Evolutionary conservation across 2,888 invertebrate genomes (phyloP).

Genomic region (Dryococelus australis): DNA sequence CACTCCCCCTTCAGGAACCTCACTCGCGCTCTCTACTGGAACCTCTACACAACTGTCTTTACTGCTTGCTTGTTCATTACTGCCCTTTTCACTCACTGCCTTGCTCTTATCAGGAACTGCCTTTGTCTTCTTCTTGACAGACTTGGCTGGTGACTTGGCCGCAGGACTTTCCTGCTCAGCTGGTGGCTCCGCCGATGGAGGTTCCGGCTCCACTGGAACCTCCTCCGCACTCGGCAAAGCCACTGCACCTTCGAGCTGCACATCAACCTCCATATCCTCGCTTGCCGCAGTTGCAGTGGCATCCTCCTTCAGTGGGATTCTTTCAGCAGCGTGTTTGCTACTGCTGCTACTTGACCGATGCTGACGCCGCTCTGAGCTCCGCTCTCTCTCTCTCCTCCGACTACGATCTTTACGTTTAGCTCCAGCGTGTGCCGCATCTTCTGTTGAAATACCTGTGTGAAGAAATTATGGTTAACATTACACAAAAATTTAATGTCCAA

Average conservation of each 20-base stretch:
- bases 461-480: too few species aligned
- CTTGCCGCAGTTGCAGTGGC: background rate
- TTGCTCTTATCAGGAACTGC: conserved; percentile 56
- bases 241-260: background rate
- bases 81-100: conserved; percentile 37
- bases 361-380: conserved; percentile 34
- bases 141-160: conserved; percentile 36
- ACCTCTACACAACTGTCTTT: background rate
- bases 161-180: conserved; percentile 47
- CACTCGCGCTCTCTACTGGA: background rate
- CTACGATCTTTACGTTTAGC: conserved; percentile 55
- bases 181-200: conserved; percentile 46
- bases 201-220: conserved; percentile 32
- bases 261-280: conserved; percentile 37
- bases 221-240: background rate
- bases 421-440: conserved; percentile 61
- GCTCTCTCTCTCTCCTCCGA: conserved; percentile 33
- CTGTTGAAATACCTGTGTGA: conserved; percentile 71
- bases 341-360: conserved; percentile 35
- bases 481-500: background rate
- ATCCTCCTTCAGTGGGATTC: conserved; percentile 41
- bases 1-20: conserved; percentile 42
- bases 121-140: conserved; percentile 51
- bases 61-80: background rate
- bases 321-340: conserved; percentile 51